These are phyloP conservation scores for Oxycera nigricornis DNA, from an alignment of 2,888 invertebrate genomes.

Conservation along the genomic window DNA sequence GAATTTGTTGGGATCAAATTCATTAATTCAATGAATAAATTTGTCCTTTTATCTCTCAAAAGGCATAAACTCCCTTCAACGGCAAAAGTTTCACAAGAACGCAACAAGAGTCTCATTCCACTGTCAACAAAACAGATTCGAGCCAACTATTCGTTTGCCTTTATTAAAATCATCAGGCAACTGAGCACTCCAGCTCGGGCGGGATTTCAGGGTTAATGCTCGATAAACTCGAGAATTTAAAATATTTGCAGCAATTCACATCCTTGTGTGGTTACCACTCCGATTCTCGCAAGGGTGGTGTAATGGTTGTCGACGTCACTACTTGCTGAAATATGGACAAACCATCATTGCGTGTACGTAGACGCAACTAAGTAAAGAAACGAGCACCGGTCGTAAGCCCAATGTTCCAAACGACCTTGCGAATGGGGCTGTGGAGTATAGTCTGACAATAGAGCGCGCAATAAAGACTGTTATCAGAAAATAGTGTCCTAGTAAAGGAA, in stretches of 20 bases:
- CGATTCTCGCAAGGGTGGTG: conserved; percentile 4
- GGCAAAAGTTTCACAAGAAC: conserved; percentile 27
- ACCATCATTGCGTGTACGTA: conserved; percentile 41
- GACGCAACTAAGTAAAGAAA: conserved; percentile 36
- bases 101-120: conserved; percentile 46
- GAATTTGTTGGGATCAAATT: conserved; percentile 38
- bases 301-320: conserved; percentile 26
- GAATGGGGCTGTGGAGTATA: conserved; percentile 41
- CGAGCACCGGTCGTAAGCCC: conserved; percentile 42
- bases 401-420: conserved; percentile 46
- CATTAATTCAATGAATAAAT: conserved; percentile 34
- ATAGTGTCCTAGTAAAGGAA: no score
- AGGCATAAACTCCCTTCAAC: conserved; percentile 11
- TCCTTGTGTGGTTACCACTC: conserved; percentile 29
- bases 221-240: conserved; percentile 44
- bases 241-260: conserved; percentile 33
- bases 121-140: conserved; percentile 41
- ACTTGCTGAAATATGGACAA: conserved; percentile 45
- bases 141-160: conserved; percentile 40
- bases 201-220: conserved; percentile 32
- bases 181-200: not conserved
- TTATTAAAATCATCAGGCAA: conserved; percentile 43
- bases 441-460: conserved; percentile 40
- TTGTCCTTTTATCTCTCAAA: conserved; percentile 21
- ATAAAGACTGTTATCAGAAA: conserved; percentile 47